A percentile compares a stretch with the other conserved stretches of the same genome.
Conservation (phyloP, 1,140 invertebrate species). For the Drosophila pectinifera region DNA sequence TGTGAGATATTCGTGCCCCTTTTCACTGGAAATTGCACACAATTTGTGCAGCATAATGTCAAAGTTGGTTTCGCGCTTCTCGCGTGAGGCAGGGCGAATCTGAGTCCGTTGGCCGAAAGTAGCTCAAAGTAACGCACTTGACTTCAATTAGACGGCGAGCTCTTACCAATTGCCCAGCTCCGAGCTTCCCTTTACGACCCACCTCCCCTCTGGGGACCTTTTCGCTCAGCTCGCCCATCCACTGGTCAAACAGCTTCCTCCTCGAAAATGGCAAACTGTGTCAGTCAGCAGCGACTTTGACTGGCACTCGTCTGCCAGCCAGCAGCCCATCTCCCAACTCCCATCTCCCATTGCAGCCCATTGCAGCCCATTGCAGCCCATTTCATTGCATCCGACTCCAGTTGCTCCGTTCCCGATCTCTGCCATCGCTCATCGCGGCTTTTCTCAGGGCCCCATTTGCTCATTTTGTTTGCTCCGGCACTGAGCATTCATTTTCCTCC, state of each 20-base stretch:
- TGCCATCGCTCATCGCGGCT: constrained; percentile 12
- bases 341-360: constrained; percentile 27
- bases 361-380: constrained; percentile 26
- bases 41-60: constrained; percentile 79
- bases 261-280: constrained; percentile 64
- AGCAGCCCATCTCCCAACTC: constrained; percentile 22
- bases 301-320: constrained; percentile 67
- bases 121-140: constrained; percentile 62
- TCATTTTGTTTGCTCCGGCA: constrained; percentile 37
- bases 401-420: constrained; percentile 22
- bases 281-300: constrained; percentile 76
- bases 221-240: not conserved
- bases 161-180: constrained; percentile 57
- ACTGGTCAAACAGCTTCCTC: constrained; percentile 44
- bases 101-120: constrained; percentile 41
- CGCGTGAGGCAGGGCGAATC: constrained; percentile 8
- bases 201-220: not conserved
- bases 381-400: constrained; percentile 38
- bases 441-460: constrained; percentile 31
- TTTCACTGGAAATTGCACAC: constrained; percentile 51
- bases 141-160: constrained; percentile 75
- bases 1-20: constrained; percentile 30
- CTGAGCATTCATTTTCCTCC: not conserved
- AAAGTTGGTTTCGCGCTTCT: constrained; percentile 59
- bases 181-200: constrained; percentile 4